Base-by-base conservation (phyloP, 2,888 invertebrate species). In the Operophtera brumata region DNA sequence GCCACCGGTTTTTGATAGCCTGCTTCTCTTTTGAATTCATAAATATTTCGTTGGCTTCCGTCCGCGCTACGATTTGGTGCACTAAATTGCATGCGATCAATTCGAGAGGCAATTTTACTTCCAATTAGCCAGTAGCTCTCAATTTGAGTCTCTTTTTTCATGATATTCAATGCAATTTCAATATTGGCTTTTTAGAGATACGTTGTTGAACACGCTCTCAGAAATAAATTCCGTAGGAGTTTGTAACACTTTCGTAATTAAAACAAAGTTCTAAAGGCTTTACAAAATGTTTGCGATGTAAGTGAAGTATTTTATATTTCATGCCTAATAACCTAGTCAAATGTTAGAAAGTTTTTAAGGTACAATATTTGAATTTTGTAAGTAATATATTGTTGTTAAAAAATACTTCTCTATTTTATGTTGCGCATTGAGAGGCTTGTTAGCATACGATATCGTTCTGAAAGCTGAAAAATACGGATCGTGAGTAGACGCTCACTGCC, bases 371-470 rank as follows among this genome's bases (percentile, higher is more conserved):
- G 4, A 20, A 20, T 4, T 20, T 20, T 20, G 20, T 20, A 20
- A 20, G 20, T 20, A 20, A 20, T 20, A 20, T 20, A 20, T 3
- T 67, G n/a, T n/a, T n/a, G n/a, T n/a, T n/a, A 67, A 69, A 68
- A 63, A 60, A 57, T 64, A 66, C 64, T 66, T 71, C 61, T 52
- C 67, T 65, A 67, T 70, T 74, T 69, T 67, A 67, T 66, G 58
- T 59, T 61, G 59, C 66, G 72, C 71, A 66, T 64, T 59, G 68
- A 71, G 73, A 66, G 70, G 70, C 80, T 78, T 83, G 83, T 84
- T 83, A 83, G 77, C 81, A 82, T 84, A 78, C 73, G 73, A 81
- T 82, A 72, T 72, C 68, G 68, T 72, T 77, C 67, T 75, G 70
- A 78, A 82, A 78, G 75, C 71, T 75, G 75, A 76, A 80, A 80